Evolutionary conservation across 1,140 invertebrate genomes (phyloP), one percentile per base, ranked within the genome.

Genomic region (Zelostemma sp.): DNA sequence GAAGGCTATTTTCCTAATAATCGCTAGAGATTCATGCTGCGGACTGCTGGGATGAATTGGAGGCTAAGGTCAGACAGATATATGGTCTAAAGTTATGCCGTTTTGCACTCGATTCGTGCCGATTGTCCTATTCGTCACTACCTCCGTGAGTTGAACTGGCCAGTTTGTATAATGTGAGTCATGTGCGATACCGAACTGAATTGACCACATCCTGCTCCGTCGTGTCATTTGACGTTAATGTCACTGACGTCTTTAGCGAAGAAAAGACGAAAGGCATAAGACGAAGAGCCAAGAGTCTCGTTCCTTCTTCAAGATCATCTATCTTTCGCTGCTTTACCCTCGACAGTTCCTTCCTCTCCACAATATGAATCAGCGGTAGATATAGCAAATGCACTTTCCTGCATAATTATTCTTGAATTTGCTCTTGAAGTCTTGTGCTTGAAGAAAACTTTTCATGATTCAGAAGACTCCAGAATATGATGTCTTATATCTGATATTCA

Each of bases 121-220:
- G 72, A 73, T 70, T 70, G 63, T 70, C 58, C 67, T 73, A 71
- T 68, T 72, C 70, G 66, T 63, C 67, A 63, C 67, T 60, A 63
- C 43, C 66, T 64, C 61, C 49, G 66, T 67, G 54, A 68, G 60
- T 68, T 67, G 68, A 65, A 69, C 65, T 61, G 63, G 48, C 59
- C 59, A 70, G 64, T 63, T 69, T 33, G 57, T 68, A 63, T 79
- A 80, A 80, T 80, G 76, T 84, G 81, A 85, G 72, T 85, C 81
- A 83, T 75, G 79, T 65, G 75, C 73, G 68, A 74, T 66, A 75
- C 74, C 80, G 75, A 80, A 80, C 78, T 82, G 80, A 85, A 85
- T 85, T 83, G 78, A 79, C 79, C 74, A 77, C 80, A 83, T 85
- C 83, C 83, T 85, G 82, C 77, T 35, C 74, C 76, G 73, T 63